Conservation (phyloP, 2,113 vertebrate genomes). For the Pomatostomus ruficeps region DNA sequence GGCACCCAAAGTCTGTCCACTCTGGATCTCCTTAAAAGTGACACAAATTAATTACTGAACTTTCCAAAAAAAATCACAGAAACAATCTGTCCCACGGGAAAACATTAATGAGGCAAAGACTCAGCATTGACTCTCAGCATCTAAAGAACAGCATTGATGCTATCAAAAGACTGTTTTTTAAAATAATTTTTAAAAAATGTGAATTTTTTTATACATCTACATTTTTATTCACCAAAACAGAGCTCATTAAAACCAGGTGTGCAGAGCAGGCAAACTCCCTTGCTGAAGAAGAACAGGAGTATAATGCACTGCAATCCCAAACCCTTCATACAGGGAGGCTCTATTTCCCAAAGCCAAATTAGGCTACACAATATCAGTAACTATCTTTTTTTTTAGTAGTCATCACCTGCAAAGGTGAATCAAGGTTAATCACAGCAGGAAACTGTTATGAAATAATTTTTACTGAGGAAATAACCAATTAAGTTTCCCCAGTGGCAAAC, state of each 20-base stretch:
- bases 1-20: neutral
- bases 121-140: neutral
- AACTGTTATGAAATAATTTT: conserved; percentile 3
- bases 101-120: neutral
- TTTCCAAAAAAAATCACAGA: neutral
- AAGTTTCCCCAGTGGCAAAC: neutral
- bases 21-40: neutral
- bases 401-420: conserved; percentile 14
- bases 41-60: neutral
- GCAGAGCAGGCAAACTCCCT: neutral
- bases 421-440: conserved; percentile 13
- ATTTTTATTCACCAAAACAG: neutral
- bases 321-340: neutral
- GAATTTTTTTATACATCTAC: neutral
- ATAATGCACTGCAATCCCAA: neutral
- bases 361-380: neutral
- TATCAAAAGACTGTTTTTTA: neutral
- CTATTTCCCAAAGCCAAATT: neutral
- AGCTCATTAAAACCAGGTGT: neutral
- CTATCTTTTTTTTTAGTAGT: neutral
- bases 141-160: neutral
- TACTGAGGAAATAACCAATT: conserved; percentile 31
- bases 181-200: neutral
- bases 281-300: neutral
- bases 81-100: neutral